Evolutionary conservation across 2,113 vertebrate genomes (phyloP), one percentile per base, ranked within the genome.

Genomic region (Myanophis thanlyinensis): DNA sequence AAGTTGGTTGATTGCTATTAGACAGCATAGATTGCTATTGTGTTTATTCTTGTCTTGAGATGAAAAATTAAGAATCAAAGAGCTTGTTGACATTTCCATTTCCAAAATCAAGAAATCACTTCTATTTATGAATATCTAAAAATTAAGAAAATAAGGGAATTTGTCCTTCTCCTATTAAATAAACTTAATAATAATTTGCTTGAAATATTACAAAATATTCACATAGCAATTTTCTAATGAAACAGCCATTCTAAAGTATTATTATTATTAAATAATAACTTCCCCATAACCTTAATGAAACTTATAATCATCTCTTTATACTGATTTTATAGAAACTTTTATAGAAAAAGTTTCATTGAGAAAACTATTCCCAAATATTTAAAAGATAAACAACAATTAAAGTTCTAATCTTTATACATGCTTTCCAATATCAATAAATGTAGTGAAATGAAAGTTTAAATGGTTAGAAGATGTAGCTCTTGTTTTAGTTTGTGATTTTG

Each of bases 391-490:
- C 52, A 49, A 15, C 0, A 62, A 47, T 15, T 47, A 85, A 93
- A 80, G 73, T 49, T 54, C n/a, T 1, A 30, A 40, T 51, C 35
- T 62, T 40, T 51, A 25, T 92, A 85, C 44, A 90, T 5, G 0
- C 9, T 27, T 22, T 56, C 44, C 30, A 0, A 47, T 47, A 0
- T 11, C 18, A 89, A 93, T 53, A 88, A 25, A 0, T 54, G 40
- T 20, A 89, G 44, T 62, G 59, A 27, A 91, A 95, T 91, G 91
- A 89, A 25, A 85, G 87, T 88, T 1, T 59, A 44, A 47, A 92
- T 85, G 44, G 47, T 47, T 94, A 59, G 85, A 88, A 59, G 85
- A 88, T 51, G 94, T 56, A 93, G 91, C 35, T 91, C 94, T 13
- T 47, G 52, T 35, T 85, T 44, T 3, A 93, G 49, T 54, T 5